Evolutionary conservation across 2,113 vertebrate genomes (phyloP).

Genomic region (Notarius quadriscutis): DNA sequence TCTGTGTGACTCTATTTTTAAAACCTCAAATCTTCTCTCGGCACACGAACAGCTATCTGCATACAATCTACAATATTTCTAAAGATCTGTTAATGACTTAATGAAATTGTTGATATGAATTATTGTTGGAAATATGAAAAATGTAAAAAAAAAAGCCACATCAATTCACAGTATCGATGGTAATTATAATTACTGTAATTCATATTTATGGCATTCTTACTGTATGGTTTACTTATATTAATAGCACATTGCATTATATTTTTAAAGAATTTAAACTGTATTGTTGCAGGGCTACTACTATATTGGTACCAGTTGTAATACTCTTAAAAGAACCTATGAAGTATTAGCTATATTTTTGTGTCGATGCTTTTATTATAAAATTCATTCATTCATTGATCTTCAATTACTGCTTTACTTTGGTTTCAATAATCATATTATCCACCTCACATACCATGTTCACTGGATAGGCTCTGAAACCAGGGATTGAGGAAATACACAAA

Average conservation of each 20-base stretch:
- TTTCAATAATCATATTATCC: not conserved
- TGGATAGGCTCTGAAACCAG: not conserved
- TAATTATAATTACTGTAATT: not conserved
- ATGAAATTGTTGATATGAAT: not conserved
- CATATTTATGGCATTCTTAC: not conserved
- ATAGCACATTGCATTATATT: not conserved
- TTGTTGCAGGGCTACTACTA: not conserved
- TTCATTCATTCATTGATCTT: not conserved
- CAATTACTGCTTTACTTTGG: not conserved
- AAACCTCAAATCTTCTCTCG: slow-evolving; percentile 13
- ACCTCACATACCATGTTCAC: not conserved
- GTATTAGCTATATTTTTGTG: not conserved
- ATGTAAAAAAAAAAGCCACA: not conserved
- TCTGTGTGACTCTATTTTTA: slow-evolving; percentile 17
- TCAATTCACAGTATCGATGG: not conserved
- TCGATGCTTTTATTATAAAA: not conserved
- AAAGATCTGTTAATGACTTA: not conserved
- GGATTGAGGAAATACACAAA: not conserved
- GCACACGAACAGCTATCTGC: not conserved
- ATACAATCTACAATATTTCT: not conserved
- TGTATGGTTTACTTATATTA: not conserved
- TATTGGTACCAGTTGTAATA: not conserved
- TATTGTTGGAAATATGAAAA: not conserved
- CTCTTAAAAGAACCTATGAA: not conserved
- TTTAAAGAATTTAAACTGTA: not conserved